Conservation (phyloP, 2,888 invertebrate species). For the Agapostemon virescens region DNA sequence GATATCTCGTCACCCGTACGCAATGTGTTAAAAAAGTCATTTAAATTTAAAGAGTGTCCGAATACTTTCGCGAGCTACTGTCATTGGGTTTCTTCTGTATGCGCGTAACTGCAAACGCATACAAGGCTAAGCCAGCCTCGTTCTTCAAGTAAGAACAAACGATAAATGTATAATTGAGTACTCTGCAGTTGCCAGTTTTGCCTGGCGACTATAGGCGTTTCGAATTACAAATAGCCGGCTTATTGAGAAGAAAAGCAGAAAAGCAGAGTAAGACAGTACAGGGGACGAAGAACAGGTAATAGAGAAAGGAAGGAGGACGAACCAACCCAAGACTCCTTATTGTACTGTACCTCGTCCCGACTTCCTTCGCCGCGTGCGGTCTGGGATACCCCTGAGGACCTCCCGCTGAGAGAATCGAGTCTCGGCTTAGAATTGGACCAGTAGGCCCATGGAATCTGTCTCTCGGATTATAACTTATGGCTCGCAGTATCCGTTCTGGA, state of each 20-base stretch:
- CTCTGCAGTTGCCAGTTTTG: not conserved
- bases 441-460: slow-evolving; percentile 71
- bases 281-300: slow-evolving; percentile 40
- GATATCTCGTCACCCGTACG: no score
- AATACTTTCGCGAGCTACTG: no score
- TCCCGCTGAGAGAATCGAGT: slow-evolving; percentile 66
- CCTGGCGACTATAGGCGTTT: slow-evolving; percentile 16
- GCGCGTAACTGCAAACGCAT: no score
- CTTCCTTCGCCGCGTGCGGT: slow-evolving; percentile 71
- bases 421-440: slow-evolving; percentile 65
- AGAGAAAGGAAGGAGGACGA: slow-evolving; percentile 50
- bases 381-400: slow-evolving; percentile 66
- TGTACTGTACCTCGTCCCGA: slow-evolving; percentile 46
- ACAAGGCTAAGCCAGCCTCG: no score
- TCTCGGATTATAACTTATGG: slow-evolving; percentile 70
- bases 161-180: not conserved
- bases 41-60: no score
- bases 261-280: slow-evolving; percentile 48
- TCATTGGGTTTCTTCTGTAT: no score
- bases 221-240: slow-evolving; percentile 46
- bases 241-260: slow-evolving; percentile 41
- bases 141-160: not conserved
- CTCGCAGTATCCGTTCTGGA: slow-evolving; percentile 42
- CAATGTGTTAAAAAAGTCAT: no score
- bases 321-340: slow-evolving; percentile 1